Conservation (phyloP, 1,140 invertebrate species). For the Bombus fervidus region DNA sequence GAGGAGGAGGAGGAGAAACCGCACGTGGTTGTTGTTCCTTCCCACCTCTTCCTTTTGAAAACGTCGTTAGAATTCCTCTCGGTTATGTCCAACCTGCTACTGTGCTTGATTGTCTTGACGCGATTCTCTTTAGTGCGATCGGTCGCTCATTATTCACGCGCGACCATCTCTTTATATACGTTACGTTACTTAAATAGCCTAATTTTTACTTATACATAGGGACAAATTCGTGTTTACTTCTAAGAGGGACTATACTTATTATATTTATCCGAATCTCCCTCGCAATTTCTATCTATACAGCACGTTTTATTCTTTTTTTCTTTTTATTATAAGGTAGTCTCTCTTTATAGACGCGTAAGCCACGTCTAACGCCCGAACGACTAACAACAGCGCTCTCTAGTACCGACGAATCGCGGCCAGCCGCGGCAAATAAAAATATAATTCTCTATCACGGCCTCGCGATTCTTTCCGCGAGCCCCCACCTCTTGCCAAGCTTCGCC, state of each 20-base stretch:
- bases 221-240: too few relatives aligned
- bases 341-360: not conserved
- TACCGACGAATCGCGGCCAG: slow-evolving; percentile 21
- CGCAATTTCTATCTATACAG: not conserved
- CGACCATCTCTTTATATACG: slow-evolving; percentile 36
- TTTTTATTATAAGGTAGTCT: not conserved
- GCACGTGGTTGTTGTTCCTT: not conserved
- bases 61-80: not conserved
- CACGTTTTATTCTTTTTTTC: not conserved
- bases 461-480: not conserved
- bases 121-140: slow-evolving; percentile 73
- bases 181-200: slow-evolving; percentile 27
- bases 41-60: slow-evolving; percentile 15
- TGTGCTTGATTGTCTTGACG: slow-evolving; percentile 79
- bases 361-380: slow-evolving; percentile 56
- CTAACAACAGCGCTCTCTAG: not conserved
- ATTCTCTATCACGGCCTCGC: slow-evolving; percentile 26
- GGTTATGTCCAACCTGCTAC: slow-evolving; percentile 62
- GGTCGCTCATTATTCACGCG: slow-evolving; percentile 50
- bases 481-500: slow-evolving; percentile 25
- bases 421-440: slow-evolving; percentile 24
- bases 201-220: slow-evolving; percentile 25
- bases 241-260: too few relatives aligned
- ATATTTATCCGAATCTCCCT: too few relatives aligned
- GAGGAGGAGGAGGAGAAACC: too few relatives aligned